These are phyloP conservation scores for Microcebus griseorufus DNA, from an alignment of 2,113 vertebrate genomes.

Conservation along the genomic window DNA sequence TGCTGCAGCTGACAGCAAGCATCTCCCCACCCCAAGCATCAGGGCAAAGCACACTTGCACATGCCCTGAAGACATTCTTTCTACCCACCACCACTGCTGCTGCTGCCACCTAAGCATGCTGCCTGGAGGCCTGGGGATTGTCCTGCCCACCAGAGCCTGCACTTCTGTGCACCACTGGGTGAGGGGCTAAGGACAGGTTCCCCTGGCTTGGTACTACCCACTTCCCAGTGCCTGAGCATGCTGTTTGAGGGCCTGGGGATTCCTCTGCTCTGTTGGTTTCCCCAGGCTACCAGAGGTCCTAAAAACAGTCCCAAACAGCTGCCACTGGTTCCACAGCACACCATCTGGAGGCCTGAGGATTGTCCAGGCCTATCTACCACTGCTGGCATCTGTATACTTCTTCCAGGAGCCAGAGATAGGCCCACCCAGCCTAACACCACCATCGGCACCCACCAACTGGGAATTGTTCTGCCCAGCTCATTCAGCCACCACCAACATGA, in stretches of 20 bases:
- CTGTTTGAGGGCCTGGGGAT: not conserved
- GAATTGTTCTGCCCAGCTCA: too few species aligned
- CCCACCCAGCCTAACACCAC: not conserved
- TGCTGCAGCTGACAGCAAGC: not conserved
- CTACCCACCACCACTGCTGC: not conserved
- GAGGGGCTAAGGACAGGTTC: not conserved
- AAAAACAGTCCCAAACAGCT: not conserved
- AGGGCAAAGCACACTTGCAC: not conserved
- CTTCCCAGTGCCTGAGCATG: not conserved
- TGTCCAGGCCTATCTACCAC: not conserved
- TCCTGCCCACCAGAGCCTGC: not conserved
- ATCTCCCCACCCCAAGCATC: not conserved
- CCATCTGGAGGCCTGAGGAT: not conserved
- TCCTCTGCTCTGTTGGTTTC: not conserved
- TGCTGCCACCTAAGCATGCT: not conserved
- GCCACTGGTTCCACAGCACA: not conserved
- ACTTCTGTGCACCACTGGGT: not conserved
- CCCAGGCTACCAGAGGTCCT: not conserved
- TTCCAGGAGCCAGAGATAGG: too few species aligned
- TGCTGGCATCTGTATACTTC: too few species aligned
- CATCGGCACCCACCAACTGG: not conserved
- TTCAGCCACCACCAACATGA: not conserved
- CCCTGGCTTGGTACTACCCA: not conserved
- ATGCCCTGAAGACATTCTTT: not conserved
- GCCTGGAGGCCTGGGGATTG: not conserved